Evolutionary conservation across 2,888 invertebrate species (phyloP), one percentile per base, ranked within the genome.

Genomic region (Caradrina clavipalpis): DNA sequence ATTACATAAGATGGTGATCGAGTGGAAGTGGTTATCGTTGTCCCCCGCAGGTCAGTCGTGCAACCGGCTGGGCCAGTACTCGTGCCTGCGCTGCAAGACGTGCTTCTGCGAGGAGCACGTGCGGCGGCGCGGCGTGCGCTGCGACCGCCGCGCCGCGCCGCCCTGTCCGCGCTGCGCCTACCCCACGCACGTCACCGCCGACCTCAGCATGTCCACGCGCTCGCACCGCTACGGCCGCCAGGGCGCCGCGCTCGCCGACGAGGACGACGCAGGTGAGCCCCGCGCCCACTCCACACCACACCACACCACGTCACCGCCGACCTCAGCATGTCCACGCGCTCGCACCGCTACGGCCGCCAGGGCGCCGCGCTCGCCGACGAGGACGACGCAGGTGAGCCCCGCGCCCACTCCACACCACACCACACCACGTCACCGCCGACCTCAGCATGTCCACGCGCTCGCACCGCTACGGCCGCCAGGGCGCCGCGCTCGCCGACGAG

Each of bases 51-150:
- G 98, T 93, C 98, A 98, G 92, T 99, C 99, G 0, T 99, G 99
- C 93, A 99, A 99, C 96, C 98, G 98, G 73, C 96, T 99, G 76
- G 99, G 99, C 0, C 99, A 99, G 95, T 99, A 98, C 95, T 99
- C 99, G 5, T 99, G 99, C 91, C 96, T 99, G 87, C 97, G 98
- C 87, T 99, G 99, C 96, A 99, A 99, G 96, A 98, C 98, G 4
- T 99, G 99, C 93, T 99, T 98, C 95, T 99, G 99, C 93, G 99
- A 99, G 87, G 99, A 99, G 95, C 99, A 99, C 95, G 99, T 99
- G 73, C 97, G 98, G 67, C 97, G 99, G 75, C 88, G 89, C 73
- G 94, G 94, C 67, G 90, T 84, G 69, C 82, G 86, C 58, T 19
- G 81, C 49, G 88, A 86, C 64, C 91, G 92, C 22, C 88, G 91